These are phyloP conservation scores for Syngnathus scovelli DNA, from an alignment of 2,113 vertebrate genomes.

Conservation along the genomic window DNA sequence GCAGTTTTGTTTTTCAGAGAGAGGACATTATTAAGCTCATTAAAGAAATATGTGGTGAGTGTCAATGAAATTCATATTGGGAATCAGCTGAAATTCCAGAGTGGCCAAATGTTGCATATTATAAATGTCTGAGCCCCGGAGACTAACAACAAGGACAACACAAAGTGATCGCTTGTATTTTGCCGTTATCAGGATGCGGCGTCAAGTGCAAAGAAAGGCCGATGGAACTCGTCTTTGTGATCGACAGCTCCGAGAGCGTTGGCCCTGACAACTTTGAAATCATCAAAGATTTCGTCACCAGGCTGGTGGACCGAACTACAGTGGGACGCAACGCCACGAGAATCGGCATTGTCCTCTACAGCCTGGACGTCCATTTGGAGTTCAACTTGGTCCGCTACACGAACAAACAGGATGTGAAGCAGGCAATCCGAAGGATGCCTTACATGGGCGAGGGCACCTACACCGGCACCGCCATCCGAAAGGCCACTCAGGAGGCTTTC, in stretches of 20 bases:
- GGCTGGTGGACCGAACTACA: conserved; percentile 82
- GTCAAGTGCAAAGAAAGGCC: conserved; percentile 89
- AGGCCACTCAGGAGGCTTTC: conserved; percentile 85
- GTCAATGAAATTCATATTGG: neutral
- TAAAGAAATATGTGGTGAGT: conserved; percentile 87
- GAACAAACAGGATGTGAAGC: conserved; percentile 79
- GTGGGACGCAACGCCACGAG: conserved; percentile 84
- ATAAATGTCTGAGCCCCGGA: no score
- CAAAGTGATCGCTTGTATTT: neutral
- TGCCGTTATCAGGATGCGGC: conserved; percentile 76
- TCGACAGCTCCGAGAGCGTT: conserved; percentile 90
- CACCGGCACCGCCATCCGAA: conserved; percentile 84
- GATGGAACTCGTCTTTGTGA: conserved; percentile 91
- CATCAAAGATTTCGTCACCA: conserved; percentile 86
- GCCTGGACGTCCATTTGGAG: conserved; percentile 80
- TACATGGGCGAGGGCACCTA: conserved; percentile 90
- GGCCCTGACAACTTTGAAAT: conserved; percentile 90
- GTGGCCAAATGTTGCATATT: no score
- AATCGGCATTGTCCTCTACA: conserved; percentile 84
- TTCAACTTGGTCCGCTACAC: conserved; percentile 78
- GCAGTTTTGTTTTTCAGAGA: conserved; percentile 64
- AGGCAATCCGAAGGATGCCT: conserved; percentile 78
- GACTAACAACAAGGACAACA: no score
- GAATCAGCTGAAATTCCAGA: no score
- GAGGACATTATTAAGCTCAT: conserved; percentile 87